A percentile compares a stretch with the other conserved stretches of the same genome.
Evolutionary conservation across 2,113 vertebrate species (phyloP).

Genomic region (Melanostigma gelatinosum): DNA sequence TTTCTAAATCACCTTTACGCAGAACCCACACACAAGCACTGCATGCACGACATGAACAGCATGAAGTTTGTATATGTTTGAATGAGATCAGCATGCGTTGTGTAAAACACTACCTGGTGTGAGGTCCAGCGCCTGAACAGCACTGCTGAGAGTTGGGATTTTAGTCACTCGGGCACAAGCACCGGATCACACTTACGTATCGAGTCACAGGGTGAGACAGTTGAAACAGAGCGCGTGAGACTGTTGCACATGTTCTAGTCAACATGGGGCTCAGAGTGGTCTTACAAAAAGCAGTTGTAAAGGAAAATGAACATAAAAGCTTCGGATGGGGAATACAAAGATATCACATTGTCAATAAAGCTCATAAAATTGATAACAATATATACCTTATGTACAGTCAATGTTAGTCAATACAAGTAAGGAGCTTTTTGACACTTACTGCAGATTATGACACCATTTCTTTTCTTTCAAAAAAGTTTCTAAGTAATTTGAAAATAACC

Average conservation of each 20-base stretch:
- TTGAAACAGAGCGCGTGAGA: neutral
- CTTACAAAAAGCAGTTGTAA: conserved; percentile 54
- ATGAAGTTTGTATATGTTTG: neutral
- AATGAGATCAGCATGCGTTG: neutral
- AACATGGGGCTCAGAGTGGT: conserved; percentile 59
- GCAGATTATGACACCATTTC: conserved; percentile 73
- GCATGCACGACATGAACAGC: neutral
- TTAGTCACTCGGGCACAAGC: conserved; percentile 19
- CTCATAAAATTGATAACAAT: conserved; percentile 83
- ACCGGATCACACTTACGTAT: neutral
- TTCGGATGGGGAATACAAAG: conserved; percentile 76
- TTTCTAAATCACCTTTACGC: neutral
- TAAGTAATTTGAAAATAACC: conserved; percentile 85
- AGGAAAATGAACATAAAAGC: conserved; percentile 67
- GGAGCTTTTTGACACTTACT: conserved; percentile 66
- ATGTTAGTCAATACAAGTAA: conserved; percentile 72
- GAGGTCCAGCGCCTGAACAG: conserved; percentile 1
- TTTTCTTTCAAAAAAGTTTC: conserved; percentile 77
- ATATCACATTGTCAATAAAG: conserved; percentile 81
- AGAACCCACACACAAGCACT: neutral
- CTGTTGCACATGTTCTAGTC: conserved; percentile 56
- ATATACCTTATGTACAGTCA: conserved; percentile 82
- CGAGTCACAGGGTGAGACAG: conserved; percentile 8
- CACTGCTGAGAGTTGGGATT: conserved; percentile 41
- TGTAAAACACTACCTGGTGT: neutral